phyloP scores from a whole-genome alignment of 2,113 vertebrate species.

The Verasper variegatus region DNA sequence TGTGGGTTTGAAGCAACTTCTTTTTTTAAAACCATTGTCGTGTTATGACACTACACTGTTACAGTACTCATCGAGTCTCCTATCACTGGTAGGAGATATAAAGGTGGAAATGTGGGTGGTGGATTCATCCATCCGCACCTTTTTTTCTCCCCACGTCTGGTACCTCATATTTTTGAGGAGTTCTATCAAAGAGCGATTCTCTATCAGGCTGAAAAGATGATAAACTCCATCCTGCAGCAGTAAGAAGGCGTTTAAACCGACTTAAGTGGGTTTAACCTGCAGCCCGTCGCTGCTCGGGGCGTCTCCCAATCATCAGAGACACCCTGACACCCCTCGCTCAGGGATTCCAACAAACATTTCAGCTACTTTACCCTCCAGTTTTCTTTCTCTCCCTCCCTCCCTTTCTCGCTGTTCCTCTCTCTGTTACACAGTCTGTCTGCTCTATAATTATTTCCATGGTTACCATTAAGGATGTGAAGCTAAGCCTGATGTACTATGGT shows the following conservation, averaged over 20 bases:
- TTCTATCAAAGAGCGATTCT: neutral
- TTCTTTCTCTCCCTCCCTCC: constrained; percentile 37
- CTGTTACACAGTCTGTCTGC: constrained; percentile 72
- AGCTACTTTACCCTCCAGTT: constrained; percentile 55
- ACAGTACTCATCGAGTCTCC: neutral
- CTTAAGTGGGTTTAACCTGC: constrained; percentile 4
- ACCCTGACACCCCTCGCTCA: neutral
- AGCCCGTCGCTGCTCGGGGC: neutral
- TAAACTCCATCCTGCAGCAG: neutral
- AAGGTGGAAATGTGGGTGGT: neutral
- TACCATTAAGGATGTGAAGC: constrained; percentile 83
- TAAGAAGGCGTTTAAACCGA: constrained; percentile 12
- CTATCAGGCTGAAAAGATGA: neutral
- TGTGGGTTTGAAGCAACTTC: constrained; percentile 66
- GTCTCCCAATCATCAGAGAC: neutral
- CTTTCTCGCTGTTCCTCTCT: constrained; percentile 33
- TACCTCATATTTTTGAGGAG: too few relatives aligned
- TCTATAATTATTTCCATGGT: constrained; percentile 88
- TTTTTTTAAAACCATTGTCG: constrained; percentile 20
- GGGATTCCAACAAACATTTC: constrained; percentile 47
- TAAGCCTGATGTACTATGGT: constrained; percentile 77
- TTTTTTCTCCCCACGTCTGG: too few relatives aligned
- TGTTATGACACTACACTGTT: constrained; percentile 22
- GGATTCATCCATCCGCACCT: neutral
- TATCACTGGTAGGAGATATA: neutral